Conservation (phyloP, 2,113 vertebrate genomes). For the Muntiacus reevesi region DNA sequence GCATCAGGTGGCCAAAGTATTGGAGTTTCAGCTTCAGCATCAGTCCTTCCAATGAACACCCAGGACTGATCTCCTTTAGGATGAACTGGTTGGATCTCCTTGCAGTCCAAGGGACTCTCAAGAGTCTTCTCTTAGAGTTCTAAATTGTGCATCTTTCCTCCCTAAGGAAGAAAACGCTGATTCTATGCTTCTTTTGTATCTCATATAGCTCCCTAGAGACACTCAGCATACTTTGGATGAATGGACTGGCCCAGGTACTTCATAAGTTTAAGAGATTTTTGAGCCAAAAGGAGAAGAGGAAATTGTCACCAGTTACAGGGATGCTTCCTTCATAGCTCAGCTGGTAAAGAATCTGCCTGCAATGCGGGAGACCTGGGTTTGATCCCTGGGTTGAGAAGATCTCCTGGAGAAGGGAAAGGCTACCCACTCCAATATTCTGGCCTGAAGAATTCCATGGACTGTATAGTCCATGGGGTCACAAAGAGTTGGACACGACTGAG, state of each 20-base stretch:
- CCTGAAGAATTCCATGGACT: neutral
- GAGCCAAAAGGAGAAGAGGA: neutral
- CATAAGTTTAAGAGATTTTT: neutral
- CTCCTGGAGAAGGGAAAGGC: neutral
- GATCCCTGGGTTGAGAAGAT: neutral
- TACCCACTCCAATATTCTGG: neutral
- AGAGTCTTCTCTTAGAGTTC: neutral
- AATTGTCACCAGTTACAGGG: neutral
- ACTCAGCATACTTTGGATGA: neutral
- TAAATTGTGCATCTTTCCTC: neutral
- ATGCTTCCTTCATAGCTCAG: neutral
- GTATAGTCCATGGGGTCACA: neutral
- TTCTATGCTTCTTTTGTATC: neutral
- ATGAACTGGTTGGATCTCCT: too few species aligned
- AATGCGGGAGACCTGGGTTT: neutral
- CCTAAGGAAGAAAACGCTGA: neutral
- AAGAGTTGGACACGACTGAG: neutral
- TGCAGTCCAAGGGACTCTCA: too few species aligned
- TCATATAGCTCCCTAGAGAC: neutral
- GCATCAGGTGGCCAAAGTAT: too few species aligned
- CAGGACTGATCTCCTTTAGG: too few species aligned
- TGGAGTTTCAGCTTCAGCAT: too few species aligned
- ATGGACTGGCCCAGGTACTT: neutral
- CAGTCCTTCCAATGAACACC: too few species aligned
- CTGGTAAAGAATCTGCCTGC: neutral